Evolutionary conservation across 2,113 vertebrate species (phyloP), one percentile per base, ranked within the genome.

Genomic region (Desmodus rotundus): DNA sequence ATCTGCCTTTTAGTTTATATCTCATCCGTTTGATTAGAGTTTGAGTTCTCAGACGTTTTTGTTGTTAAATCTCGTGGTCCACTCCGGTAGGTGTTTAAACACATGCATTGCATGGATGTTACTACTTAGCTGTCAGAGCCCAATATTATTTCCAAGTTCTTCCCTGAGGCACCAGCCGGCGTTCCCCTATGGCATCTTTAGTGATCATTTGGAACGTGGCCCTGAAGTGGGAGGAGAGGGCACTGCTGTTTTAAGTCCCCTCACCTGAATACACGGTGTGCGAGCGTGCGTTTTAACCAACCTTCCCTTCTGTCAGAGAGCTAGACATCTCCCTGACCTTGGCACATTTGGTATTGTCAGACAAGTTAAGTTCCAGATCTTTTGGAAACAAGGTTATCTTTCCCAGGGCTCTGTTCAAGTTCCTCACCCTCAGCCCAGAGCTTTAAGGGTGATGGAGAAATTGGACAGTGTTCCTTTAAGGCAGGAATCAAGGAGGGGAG

Each of bases 381-480:
- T 89, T 33, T 14, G 45, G 50, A 86, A 24, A 33, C 19, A 74
- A 20, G 33, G 19, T 28, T 65, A 2, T 16, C 19, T 15, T 85
- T 43, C 45, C 26, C 41, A 6, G 28, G 10, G n/a, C 45, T 31
- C 1, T 24, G 20, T 28, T 77, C 74, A 33, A 28, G 38, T 43
- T 50, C 47, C 68, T 86, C 1, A 0, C 5, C 45, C 47, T 85
- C 73, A 38, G 67, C 58, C 14, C 50, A 11, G 65, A 47, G 36
- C 52, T 50, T 28, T 5, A 4, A 52, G 28, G 28, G 61, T 36
- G 43, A 16, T 7, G 68, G 82, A 16, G 74, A 95, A 81, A 82
- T 22, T 22, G 47, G 76, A 88, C 73, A 31, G 91, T 87, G 93
- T 47, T 73, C 36, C 96, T 97, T 97, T 97, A 97, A 97, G 93